phyloP scores from a whole-genome alignment of 2,888 invertebrate species.

The Watsonalla cultraria region DNA sequence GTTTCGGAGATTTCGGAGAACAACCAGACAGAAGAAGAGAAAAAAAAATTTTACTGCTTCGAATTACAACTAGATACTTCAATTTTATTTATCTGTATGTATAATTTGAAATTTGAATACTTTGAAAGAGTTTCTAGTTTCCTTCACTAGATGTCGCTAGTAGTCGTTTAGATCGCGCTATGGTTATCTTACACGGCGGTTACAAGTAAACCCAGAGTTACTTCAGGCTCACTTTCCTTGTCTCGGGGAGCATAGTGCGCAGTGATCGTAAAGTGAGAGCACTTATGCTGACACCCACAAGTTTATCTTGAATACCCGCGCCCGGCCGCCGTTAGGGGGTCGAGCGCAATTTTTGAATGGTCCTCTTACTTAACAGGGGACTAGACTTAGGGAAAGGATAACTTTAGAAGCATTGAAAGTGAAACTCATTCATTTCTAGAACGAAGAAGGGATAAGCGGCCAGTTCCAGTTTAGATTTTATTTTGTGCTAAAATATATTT shows the following conservation, averaged over 20 bases:
- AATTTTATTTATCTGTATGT: too few species aligned
- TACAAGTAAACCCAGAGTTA: slow-evolving; percentile 3
- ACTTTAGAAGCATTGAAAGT: background rate
- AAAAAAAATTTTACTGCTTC: background rate
- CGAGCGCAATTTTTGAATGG: slow-evolving; percentile 89
- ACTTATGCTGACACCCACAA: slow-evolving; percentile 89
- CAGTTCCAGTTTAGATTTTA: too few species aligned
- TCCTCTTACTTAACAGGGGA: slow-evolving; percentile 83
- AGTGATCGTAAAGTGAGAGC: slow-evolving; percentile 91
- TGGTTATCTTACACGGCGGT: slow-evolving; percentile 12
- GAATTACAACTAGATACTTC: too few species aligned
- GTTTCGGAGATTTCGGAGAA: too few species aligned
- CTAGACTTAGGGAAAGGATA: slow-evolving; percentile 21
- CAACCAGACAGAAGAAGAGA: too few species aligned
- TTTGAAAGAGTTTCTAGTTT: background rate
- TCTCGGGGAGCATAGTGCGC: slow-evolving; percentile 93
- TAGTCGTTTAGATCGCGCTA: slow-evolving; percentile 41
- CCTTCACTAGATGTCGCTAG: slow-evolving; percentile 52
- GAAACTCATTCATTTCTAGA: background rate
- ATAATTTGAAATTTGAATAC: too few species aligned
- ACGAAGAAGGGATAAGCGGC: background rate
- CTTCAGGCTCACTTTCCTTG: slow-evolving; percentile 80
- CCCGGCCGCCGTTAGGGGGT: slow-evolving; percentile 71
- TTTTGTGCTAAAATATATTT: too few species aligned
- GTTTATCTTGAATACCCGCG: slow-evolving; percentile 71